A percentile compares a stretch with the other conserved stretches of the same genome.
Evolutionary conservation across 2,113 vertebrate genomes (phyloP).

Genomic region (Corythornis vintsioides): DNA sequence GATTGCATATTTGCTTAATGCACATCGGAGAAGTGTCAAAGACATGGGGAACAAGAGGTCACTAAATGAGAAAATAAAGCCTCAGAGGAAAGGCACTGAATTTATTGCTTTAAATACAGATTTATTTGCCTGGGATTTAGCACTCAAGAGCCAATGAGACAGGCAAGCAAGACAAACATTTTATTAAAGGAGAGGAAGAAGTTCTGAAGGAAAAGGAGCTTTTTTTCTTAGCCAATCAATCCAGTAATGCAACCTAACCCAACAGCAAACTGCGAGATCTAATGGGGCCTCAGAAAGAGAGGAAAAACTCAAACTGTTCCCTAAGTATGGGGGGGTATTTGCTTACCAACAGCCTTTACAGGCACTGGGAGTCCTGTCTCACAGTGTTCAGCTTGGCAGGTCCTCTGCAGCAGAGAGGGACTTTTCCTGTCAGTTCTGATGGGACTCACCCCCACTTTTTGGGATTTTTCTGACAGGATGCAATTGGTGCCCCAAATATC

Average conservation of each 20-base stretch:
- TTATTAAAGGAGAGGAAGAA: not conserved
- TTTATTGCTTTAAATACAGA: slow-evolving; percentile 41
- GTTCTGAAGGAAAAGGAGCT: not conserved
- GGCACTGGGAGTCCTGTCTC: not conserved
- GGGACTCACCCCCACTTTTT: not conserved
- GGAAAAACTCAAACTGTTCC: not conserved
- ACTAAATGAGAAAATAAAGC: slow-evolving; percentile 66
- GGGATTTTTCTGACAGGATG: not conserved
- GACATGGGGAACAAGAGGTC: slow-evolving; percentile 59
- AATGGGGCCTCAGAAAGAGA: not conserved
- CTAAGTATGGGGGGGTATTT: not conserved
- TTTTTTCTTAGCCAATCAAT: not conserved
- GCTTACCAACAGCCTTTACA: not conserved
- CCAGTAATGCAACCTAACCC: not conserved
- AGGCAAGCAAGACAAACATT: not conserved
- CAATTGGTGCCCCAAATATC: not conserved
- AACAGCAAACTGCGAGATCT: not conserved
- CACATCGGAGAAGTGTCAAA: slow-evolving; percentile 58
- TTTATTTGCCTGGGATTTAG: slow-evolving; percentile 28
- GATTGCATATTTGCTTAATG: slow-evolving; percentile 66
- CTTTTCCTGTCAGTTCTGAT: not conserved
- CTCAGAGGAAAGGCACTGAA: slow-evolving; percentile 27
- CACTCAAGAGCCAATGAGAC: not conserved
- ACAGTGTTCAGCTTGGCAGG: not conserved
- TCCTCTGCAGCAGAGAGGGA: not conserved